Evolutionary conservation across 2,113 vertebrate species (phyloP).

Genomic region (Oceanites oceanicus): DNA sequence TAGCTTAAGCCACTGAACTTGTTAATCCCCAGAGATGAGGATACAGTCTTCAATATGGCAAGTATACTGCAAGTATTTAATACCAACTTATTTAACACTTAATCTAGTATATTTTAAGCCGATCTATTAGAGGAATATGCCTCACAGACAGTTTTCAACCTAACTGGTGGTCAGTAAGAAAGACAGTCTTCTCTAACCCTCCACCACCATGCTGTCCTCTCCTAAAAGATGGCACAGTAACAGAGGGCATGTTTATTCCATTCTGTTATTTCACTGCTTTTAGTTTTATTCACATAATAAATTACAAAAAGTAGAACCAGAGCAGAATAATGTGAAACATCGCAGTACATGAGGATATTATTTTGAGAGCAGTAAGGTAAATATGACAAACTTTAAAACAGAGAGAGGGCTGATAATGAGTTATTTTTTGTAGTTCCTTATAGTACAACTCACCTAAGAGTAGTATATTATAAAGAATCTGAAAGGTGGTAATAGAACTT

Average conservation of each 20-base stretch:
- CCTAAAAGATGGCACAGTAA: background rate
- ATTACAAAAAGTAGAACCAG: background rate
- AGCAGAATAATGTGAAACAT: background rate
- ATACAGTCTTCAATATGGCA: background rate
- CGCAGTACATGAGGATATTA: rapidly evolving
- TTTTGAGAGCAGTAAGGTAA: background rate
- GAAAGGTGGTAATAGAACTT: background rate
- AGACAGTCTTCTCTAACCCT: background rate
- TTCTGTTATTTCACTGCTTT: background rate
- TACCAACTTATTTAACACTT: background rate
- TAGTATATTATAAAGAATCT: background rate
- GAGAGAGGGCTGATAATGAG: background rate
- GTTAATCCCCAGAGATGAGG: background rate
- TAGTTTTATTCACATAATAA: background rate
- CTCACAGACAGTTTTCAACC: background rate
- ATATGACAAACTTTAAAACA: background rate
- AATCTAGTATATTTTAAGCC: constrained; percentile 19
- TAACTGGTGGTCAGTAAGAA: background rate
- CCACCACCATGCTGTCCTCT: background rate
- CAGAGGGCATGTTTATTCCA: background rate
- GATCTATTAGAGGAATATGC: background rate
- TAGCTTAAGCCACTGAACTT: background rate
- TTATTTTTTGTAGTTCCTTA: background rate
- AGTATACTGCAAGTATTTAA: background rate
- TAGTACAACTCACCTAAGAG: background rate